Percentiles rank a stretch among this genome's conserved stretches.
These are phyloP conservation scores for Glyphotaelius pellucidus DNA, from an alignment of 2,888 invertebrate species.

Conservation along the genomic window DNA sequence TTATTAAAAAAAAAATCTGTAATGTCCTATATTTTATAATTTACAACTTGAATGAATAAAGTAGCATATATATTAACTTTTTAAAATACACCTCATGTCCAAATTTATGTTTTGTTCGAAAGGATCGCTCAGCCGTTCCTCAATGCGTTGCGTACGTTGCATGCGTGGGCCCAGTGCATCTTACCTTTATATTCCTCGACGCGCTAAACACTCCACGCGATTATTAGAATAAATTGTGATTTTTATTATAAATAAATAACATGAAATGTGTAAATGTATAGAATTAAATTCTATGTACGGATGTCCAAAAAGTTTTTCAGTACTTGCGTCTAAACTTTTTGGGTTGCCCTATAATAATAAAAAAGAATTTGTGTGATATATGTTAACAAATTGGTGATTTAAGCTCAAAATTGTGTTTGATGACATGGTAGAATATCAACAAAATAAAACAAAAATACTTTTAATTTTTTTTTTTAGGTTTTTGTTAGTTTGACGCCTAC, in stretches of 20 bases:
- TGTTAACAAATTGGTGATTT: background rate
- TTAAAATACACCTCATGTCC: too few species aligned
- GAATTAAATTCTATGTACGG: background rate
- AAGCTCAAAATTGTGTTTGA: background rate
- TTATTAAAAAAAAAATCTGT: too few species aligned
- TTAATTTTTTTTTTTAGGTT: background rate
- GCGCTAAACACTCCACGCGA: background rate
- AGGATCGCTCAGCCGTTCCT: too few species aligned
- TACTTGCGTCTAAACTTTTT: background rate
- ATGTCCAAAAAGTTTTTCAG: background rate
- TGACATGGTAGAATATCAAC: background rate
- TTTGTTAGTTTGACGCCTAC: too few species aligned
- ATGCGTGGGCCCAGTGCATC: too few species aligned
- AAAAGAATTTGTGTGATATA: background rate
- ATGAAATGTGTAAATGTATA: background rate
- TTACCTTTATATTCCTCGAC: background rate
- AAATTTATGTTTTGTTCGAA: too few species aligned
- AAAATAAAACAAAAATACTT: background rate
- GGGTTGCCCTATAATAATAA: background rate
- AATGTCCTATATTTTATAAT: too few species aligned
- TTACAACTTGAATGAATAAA: too few species aligned
- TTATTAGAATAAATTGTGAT: background rate
- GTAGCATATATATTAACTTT: too few species aligned
- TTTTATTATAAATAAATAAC: background rate
- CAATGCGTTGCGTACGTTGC: too few species aligned